Percentiles rank a stretch among this genome's conserved stretches.
These are phyloP conservation scores for Phragmatobia fuliginosa DNA, from an alignment of 2,888 invertebrate genomes.

Conservation along the genomic window DNA sequence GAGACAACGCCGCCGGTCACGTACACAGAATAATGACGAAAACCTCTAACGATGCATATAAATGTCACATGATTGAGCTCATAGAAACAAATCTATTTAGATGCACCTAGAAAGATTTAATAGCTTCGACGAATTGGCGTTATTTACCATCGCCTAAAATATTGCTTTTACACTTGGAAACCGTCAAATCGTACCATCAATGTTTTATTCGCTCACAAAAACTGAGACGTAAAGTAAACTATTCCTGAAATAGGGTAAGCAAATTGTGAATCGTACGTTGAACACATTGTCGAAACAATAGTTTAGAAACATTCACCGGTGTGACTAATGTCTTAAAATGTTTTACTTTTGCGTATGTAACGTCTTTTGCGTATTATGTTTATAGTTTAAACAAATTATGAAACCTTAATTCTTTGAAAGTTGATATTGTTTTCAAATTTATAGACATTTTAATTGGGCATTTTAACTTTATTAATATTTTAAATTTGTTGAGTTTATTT, in stretches of 20 bases:
- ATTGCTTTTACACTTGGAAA: conserved; percentile 53
- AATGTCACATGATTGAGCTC: conserved; percentile 62
- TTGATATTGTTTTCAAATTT: conserved; percentile 45
- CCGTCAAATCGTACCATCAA: conserved; percentile 54
- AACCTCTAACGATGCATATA: conserved; percentile 67
- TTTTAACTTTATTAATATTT: conserved; percentile 44
- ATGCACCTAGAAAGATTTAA: conserved; percentile 30
- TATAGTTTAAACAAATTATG: conserved; percentile 62
- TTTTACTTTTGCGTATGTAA: conserved; percentile 68
- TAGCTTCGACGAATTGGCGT: conserved; percentile 20
- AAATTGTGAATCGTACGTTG: conserved; percentile 74
- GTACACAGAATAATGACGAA: conserved; percentile 67
- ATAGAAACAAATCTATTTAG: conserved; percentile 51
- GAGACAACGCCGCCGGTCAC: conserved; percentile 62
- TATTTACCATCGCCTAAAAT: conserved; percentile 39
- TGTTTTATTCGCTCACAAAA: conserved; percentile 73
- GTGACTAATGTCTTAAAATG: conserved; percentile 76
- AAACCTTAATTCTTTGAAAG: conserved; percentile 57
- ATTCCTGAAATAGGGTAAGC: conserved; percentile 76
- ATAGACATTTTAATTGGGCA: conserved; percentile 44
- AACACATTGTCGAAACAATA: conserved; percentile 77
- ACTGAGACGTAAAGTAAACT: conserved; percentile 70
- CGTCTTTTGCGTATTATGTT: conserved; percentile 57
- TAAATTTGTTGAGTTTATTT: conserved; percentile 23
- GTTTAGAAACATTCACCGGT: conserved; percentile 62